Base-by-base conservation (phyloP, 2,113 vertebrate genomes). In the Oncorhynchus kisutch region DNA sequence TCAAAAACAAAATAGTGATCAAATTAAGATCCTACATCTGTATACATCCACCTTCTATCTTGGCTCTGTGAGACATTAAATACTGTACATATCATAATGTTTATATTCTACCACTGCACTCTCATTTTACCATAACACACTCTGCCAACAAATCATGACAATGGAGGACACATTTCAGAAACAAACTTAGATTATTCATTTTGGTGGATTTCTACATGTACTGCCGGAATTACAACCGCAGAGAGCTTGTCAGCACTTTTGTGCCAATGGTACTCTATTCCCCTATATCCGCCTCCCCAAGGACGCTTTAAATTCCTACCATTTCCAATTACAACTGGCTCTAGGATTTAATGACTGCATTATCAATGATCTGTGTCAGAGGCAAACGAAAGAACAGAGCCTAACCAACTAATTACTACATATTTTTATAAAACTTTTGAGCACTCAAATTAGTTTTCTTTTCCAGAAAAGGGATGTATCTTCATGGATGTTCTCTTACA, bases 351-450 rank as follows among this genome's bases (percentile, higher is more conserved):
- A 51, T 60, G 73, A 24, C 29, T 18, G 27, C 68, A 25, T 49
- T 81, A 70, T 4, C 57, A 20, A 27, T 27, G 59, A 16, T 27
- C 31, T 34, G 25, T 73, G 73, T 78, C 68, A 74, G 9, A 84
- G 64, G 71, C 14, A 66, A 34, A 78, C 48, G 65, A 24, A 79
- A 74, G 34, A 73, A 25, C 66, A 25, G 73, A 72, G 70, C 73
- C 51, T 34, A 34, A 34, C 34, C 20, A 4, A 62, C 59, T 57
- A 73, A 83, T 70, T 71, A 54, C 71, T 80, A 51, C 13, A 34
- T 34, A 34, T 34, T 34, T 34, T 7, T 34, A 34, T 7, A 34
- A 34, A 34, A 34, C 34, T 34, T 34, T 8, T 34, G 34, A 34
- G 34, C 34, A 7, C 6, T 34, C 34, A 34, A 34, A 34, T 34